Conservation (phyloP, 2,113 vertebrate species). For the Boleophthalmus pectinirostris region DNA sequence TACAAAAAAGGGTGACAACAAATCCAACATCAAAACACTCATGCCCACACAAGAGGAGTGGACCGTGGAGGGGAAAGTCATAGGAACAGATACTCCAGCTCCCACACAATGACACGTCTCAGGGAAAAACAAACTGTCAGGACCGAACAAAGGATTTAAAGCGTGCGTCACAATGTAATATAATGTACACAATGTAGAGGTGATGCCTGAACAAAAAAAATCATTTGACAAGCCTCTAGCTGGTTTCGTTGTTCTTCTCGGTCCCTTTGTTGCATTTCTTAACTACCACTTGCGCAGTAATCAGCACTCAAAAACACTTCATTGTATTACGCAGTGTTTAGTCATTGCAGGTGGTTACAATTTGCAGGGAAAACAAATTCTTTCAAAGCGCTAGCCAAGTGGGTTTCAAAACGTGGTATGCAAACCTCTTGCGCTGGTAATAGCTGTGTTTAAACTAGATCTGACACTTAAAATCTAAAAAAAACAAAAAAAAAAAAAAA, state of each 20-base stretch:
- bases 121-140: conserved; percentile 27
- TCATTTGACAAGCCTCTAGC: conserved; percentile 5
- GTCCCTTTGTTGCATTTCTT: conserved; percentile 22
- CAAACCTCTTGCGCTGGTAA: neutral
- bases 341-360: conserved; percentile 25
- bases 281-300: conserved; percentile 29
- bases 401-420: neutral
- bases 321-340: conserved; percentile 29
- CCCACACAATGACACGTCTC: conserved; percentile 40
- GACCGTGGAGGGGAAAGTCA: conserved; percentile 49
- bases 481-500: too few species aligned
- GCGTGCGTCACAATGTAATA: conserved; percentile 14
- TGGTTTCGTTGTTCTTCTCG: conserved; percentile 1
- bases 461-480: too few species aligned
- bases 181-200: neutral
- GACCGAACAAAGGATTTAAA: conserved; percentile 11
- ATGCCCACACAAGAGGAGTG: conserved; percentile 53
- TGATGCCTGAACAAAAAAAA: neutral
- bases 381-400: neutral
- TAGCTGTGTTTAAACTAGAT: neutral
- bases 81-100: conserved; percentile 49
- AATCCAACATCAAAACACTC: conserved; percentile 32
- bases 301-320: conserved; percentile 41
- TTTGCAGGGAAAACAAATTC: conserved; percentile 10
- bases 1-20: conserved; percentile 29